phyloP scores from a whole-genome alignment of 2,888 invertebrate species.

The Chironomus riparius region DNA sequence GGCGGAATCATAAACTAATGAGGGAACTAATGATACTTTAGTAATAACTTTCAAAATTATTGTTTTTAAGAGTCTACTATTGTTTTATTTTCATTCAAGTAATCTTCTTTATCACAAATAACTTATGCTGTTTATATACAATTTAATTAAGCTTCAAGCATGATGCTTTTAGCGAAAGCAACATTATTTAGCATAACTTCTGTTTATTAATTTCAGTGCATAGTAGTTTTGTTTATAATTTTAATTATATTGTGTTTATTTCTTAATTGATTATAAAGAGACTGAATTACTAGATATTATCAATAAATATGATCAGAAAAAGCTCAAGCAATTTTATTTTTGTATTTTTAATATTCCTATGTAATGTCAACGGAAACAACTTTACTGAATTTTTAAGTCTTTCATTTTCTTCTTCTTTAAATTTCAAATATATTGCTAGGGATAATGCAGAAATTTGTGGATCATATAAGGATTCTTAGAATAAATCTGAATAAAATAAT shows the following conservation, averaged over 20 bases:
- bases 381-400: no score
- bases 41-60: background rate
- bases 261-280: background rate
- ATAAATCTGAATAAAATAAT: no score
- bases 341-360: background rate
- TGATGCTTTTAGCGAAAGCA: background rate
- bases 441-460: no score
- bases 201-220: background rate
- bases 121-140: background rate
- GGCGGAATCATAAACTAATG: no score
- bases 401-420: no score
- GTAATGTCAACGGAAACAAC: no score
- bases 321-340: background rate
- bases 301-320: background rate
- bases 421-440: no score
- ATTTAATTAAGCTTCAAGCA: background rate
- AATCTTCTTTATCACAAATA: background rate
- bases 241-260: background rate
- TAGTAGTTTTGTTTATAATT: background rate
- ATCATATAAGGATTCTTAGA: no score
- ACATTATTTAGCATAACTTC: background rate
- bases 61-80: background rate
- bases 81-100: background rate
- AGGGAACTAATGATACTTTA: no score
- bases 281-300: background rate